Evolutionary conservation across 64 coral and sea anemone species (phyloP).

Genomic region (Montipora sp.): DNA sequence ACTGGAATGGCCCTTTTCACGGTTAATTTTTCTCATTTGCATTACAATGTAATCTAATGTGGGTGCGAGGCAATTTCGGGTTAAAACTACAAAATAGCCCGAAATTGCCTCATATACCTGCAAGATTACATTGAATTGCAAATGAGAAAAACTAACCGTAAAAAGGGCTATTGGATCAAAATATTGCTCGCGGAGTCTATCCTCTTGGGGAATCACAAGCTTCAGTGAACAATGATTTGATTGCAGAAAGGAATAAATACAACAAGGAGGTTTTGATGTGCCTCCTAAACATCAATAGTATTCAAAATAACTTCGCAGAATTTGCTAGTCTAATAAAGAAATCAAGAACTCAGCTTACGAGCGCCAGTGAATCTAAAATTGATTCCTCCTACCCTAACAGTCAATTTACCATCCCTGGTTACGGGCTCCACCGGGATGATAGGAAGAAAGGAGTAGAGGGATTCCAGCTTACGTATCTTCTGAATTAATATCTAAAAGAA

Average conservation of each 20-base stretch:
- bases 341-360: not conserved
- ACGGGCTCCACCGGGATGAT: not conserved
- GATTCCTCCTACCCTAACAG: constrained; percentile 14
- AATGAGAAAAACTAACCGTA: no score
- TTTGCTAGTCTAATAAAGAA: not conserved
- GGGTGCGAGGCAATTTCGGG: no score
- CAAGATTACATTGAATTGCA: not conserved
- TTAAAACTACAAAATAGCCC: not conserved
- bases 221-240: no score
- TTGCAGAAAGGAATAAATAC: not conserved
- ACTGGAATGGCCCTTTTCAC: not conserved
- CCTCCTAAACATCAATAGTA: constrained; percentile 2
- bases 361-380: not conserved
- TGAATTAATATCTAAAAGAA: not conserved
- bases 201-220: no score
- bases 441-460: constrained; percentile 22
- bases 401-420: constrained; percentile 12
- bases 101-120: not conserved
- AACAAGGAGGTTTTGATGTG: constrained; percentile 5
- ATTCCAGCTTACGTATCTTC: not conserved
- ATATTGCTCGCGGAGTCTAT: no score
- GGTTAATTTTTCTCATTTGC: no score
- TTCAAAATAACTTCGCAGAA: constrained; percentile 5
- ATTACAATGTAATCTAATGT: no score
- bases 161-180: no score